A percentile compares a stretch with the other conserved stretches of the same genome.
phyloP scores from a whole-genome alignment of 2,888 invertebrate species.

The Melinaea menophilus region DNA sequence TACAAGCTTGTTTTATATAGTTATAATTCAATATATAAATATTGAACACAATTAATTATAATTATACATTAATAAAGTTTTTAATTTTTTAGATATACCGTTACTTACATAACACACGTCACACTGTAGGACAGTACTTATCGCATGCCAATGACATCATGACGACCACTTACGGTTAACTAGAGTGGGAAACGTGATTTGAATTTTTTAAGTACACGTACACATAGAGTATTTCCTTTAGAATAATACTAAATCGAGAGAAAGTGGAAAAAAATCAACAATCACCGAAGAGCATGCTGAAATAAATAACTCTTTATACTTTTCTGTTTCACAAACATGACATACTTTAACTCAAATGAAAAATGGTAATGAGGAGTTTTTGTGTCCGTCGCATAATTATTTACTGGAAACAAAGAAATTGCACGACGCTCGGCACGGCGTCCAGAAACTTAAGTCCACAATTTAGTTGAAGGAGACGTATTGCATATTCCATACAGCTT shows the following conservation, averaged over 20 bases:
- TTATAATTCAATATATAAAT: too few species aligned
- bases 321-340: constrained; percentile 11
- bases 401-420: constrained; percentile 29
- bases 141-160: constrained; percentile 72
- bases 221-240: constrained; percentile 14
- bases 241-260: constrained; percentile 13
- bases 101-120: constrained; percentile 50
- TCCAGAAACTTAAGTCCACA: constrained; percentile 22
- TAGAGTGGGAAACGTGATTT: constrained; percentile 58
- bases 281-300: background rate
- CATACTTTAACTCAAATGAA: constrained; percentile 12
- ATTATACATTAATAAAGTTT: too few species aligned
- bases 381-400: constrained; percentile 28
- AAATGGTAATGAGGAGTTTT: constrained; percentile 23
- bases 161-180: constrained; percentile 65
- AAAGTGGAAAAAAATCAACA: constrained; percentile 9
- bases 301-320: constrained; percentile 12
- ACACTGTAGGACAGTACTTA: constrained; percentile 56
- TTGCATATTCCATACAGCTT: constrained; percentile 29
- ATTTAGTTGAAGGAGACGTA: constrained; percentile 23
- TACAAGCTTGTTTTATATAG: too few species aligned
- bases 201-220: constrained; percentile 42
- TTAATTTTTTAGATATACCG: constrained; percentile 31
- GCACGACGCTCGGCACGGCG: constrained; percentile 16
- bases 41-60: too few species aligned